phyloP scores from a whole-genome alignment of 2,888 invertebrate genomes.

The Zhuqinia jingwanae region DNA sequence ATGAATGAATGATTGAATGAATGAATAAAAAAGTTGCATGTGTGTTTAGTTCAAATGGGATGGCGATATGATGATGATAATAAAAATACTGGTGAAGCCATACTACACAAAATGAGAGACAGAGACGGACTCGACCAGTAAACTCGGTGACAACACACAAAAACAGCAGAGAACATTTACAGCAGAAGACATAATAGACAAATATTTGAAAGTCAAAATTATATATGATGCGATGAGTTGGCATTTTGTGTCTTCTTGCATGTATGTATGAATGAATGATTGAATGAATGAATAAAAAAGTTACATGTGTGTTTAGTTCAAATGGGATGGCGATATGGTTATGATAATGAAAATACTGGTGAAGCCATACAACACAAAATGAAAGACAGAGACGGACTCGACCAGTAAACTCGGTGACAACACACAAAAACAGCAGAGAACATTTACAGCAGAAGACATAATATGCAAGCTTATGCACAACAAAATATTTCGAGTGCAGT shows the following conservation, averaged over 20 bases:
- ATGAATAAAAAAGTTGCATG: not conserved
- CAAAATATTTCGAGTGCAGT: not conserved
- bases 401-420: not conserved
- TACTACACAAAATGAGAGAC: constrained; percentile 8
- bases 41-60: constrained; percentile 11
- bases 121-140: not conserved
- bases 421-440: not conserved
- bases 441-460: no score
- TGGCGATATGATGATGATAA: not conserved
- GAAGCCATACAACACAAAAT: constrained; percentile 13
- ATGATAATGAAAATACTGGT: not conserved
- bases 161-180: no score
- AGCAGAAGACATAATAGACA: no score
- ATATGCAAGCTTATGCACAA: no score
- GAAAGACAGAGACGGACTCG: not conserved
- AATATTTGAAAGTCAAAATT: not conserved
- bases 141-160: not conserved
- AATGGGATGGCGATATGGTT: not conserved
- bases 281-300: not conserved
- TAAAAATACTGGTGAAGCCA: not conserved
- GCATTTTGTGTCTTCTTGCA: not conserved
- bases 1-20: constrained; percentile 39
- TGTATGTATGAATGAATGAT: constrained; percentile 52
- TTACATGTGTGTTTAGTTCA: constrained; percentile 20
- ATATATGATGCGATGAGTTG: constrained; percentile 41